phyloP scores from a whole-genome alignment of 2,888 invertebrate species.

The Atherix ibis region DNA sequence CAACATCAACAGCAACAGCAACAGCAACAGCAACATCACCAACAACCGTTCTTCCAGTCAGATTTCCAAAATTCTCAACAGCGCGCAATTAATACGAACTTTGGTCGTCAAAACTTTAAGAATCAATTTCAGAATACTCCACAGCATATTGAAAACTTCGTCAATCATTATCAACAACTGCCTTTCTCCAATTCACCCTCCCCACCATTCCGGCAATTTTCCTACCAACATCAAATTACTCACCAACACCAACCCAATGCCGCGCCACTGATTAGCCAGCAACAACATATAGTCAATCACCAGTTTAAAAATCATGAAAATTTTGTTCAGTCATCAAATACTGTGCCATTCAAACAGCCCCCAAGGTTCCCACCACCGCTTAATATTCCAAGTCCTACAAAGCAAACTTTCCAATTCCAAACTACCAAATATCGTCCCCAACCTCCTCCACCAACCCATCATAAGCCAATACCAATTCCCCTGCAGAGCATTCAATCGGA shows the following conservation, averaged over 20 bases:
- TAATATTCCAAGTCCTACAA: constrained; percentile 3
- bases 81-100: constrained; percentile 7
- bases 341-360: constrained; percentile 3
- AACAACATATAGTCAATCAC: constrained; percentile 1
- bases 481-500: constrained; percentile 23
- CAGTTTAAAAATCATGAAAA: too few species aligned
- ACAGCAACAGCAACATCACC: constrained; percentile 22
- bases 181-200: constrained; percentile 6
- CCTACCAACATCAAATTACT: constrained; percentile 15
- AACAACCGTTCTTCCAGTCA: constrained; percentile 12
- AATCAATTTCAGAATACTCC: constrained; percentile 3
- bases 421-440: constrained; percentile 25
- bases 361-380: constrained; percentile 7
- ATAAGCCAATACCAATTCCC: constrained; percentile 30
- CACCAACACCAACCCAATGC: neutral
- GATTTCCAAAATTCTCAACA: constrained; percentile 9
- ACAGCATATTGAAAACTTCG: constrained; percentile 8
- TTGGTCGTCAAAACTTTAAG: constrained; percentile 1
- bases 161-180: constrained; percentile 9
- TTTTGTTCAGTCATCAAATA: constrained; percentile 3
- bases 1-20: constrained; percentile 17
- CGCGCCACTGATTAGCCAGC: neutral
- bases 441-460: constrained; percentile 34
- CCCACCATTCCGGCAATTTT: constrained; percentile 14
- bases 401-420: constrained; percentile 7